Conservation (phyloP, 1,140 invertebrate species). For the Cheumatopsyche charites region DNA sequence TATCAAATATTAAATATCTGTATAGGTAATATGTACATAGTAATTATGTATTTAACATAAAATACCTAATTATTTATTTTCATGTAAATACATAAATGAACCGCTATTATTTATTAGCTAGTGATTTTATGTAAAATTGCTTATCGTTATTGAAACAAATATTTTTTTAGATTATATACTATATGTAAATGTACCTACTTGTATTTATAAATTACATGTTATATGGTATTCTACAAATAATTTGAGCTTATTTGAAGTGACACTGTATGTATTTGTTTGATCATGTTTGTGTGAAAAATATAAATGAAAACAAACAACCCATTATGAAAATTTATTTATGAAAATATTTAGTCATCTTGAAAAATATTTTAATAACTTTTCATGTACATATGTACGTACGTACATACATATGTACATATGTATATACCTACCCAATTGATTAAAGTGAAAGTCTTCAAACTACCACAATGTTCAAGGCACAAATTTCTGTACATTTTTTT, state of each 20-base stretch:
- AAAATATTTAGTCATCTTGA: too few species aligned
- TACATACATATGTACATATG: too few species aligned
- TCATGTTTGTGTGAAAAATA: not conserved
- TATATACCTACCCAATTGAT: too few species aligned
- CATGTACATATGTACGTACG: too few species aligned
- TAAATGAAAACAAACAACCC: too few species aligned
- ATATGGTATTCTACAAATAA: not conserved
- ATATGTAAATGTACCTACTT: not conserved
- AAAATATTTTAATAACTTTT: too few species aligned
- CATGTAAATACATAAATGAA: constrained; percentile 2
- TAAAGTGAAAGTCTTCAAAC: not conserved
- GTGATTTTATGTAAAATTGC: not conserved
- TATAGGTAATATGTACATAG: too few species aligned
- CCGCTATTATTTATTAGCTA: not conserved
- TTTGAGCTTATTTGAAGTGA: not conserved
- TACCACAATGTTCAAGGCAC: constrained; percentile 1
- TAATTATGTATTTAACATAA: too few species aligned
- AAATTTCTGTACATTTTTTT: not conserved
- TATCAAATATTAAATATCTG: too few species aligned
- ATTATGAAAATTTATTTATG: not conserved
- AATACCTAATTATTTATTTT: not conserved
- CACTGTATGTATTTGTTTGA: not conserved
- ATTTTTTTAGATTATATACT: constrained; percentile 9
- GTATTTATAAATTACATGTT: not conserved
- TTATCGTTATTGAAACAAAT: not conserved